Percentiles rank a stretch among this genome's conserved stretches.
Evolutionary conservation across 2,888 invertebrate genomes (phyloP).

Genomic region (Tribolium freemani): DNA sequence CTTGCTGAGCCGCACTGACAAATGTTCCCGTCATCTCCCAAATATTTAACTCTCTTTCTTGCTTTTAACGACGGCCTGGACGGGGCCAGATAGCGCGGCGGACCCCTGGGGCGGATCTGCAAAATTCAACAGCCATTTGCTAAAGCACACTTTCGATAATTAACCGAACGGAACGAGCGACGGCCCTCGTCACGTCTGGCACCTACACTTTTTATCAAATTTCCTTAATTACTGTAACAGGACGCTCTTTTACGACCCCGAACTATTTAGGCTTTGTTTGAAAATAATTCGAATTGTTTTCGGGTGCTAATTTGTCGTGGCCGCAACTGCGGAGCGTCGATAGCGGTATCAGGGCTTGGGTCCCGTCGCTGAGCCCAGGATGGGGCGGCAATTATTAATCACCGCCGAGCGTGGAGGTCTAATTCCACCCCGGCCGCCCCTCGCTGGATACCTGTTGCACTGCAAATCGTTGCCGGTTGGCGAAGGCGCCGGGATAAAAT

Average conservation of each 20-base stretch:
- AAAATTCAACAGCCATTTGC: slow-evolving; percentile 17
- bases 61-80: slow-evolving; percentile 28
- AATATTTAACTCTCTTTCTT: slow-evolving; percentile 49
- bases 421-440: slow-evolving; percentile 21
- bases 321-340: background rate
- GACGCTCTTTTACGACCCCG: background rate
- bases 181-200: background rate
- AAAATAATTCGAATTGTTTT: too few species aligned
- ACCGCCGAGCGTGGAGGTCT: slow-evolving; percentile 32
- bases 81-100: slow-evolving; percentile 24
- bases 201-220: background rate
- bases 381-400: slow-evolving; percentile 34
- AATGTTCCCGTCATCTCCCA: slow-evolving; percentile 55
- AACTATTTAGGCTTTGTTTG: background rate
- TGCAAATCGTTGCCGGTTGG: slow-evolving; percentile 16
- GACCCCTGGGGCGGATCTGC: slow-evolving; percentile 12
- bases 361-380: background rate
- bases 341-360: background rate
- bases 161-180: background rate
- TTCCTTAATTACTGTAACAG: background rate
- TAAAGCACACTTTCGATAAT: slow-evolving; percentile 11
- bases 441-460: slow-evolving; percentile 33
- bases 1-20: slow-evolving; percentile 61
- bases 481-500: slow-evolving; percentile 25
- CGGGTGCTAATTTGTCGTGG: background rate